phyloP scores from a whole-genome alignment of 2,797 vertebrate species.

The Bradypodion ventrale region DNA sequence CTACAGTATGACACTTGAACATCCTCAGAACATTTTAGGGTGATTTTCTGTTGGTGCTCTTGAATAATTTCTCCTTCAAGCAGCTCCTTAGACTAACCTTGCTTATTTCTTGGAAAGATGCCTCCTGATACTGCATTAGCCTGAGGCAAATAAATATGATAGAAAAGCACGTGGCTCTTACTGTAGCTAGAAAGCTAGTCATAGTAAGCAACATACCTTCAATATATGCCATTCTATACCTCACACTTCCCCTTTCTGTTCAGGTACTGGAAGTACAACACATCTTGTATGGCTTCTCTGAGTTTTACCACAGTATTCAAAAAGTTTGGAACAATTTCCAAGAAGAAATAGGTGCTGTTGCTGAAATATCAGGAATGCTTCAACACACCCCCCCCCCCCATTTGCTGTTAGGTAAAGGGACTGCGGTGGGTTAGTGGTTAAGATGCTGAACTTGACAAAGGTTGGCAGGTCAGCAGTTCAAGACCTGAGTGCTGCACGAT shows the following conservation, averaged over 20 bases:
- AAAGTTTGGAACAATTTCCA: background rate
- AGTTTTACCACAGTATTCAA: background rate
- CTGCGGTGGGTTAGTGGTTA: too few relatives aligned
- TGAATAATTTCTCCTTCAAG: background rate
- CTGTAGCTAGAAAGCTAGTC: background rate
- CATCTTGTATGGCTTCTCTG: background rate
- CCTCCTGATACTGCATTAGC: background rate
- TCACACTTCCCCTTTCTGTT: background rate
- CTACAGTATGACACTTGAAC: background rate
- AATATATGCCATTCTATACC: background rate
- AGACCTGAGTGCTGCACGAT: too few relatives aligned
- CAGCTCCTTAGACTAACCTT: background rate
- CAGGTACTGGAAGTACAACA: background rate
- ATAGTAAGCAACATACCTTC: background rate
- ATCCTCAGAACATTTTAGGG: background rate
- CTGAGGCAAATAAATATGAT: background rate
- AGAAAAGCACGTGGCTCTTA: background rate
- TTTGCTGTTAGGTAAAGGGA: conserved; percentile 3
- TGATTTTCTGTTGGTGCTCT: background rate
- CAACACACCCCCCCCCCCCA: too few relatives aligned
- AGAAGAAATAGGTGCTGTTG: conserved; percentile 4
- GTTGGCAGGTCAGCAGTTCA: too few relatives aligned
- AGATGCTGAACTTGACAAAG: too few relatives aligned
- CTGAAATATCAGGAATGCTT: conserved; percentile 16
- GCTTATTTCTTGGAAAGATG: background rate